Evolutionary conservation across 2,113 vertebrate species (phyloP).

Genomic region (Dicrurus megarhynchus): DNA sequence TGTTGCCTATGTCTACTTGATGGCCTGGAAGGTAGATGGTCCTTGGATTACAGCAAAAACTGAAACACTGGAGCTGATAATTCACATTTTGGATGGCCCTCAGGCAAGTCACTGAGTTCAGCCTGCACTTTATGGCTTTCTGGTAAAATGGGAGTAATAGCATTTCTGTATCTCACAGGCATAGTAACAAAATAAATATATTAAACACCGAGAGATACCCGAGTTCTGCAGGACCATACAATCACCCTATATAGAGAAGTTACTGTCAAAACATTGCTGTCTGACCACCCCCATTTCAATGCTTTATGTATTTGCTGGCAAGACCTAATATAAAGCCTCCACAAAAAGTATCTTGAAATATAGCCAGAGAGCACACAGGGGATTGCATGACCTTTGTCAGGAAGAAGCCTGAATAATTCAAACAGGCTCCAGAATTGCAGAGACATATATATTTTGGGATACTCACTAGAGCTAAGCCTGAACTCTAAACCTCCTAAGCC

Average conservation of each 20-base stretch:
- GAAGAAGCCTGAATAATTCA: background rate
- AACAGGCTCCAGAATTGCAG: background rate
- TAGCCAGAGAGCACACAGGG: background rate
- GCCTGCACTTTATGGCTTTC: background rate
- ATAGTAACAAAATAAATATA: background rate
- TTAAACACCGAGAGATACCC: background rate
- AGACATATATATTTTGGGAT: background rate
- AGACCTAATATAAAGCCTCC: background rate
- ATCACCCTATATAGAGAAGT: background rate
- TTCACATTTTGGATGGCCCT: background rate
- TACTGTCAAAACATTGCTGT: background rate
- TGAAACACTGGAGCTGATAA: background rate
- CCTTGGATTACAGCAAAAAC: background rate
- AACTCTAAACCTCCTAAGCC: background rate
- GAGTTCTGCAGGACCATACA: background rate
- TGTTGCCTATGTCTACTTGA: background rate
- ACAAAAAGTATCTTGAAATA: constrained; percentile 2
- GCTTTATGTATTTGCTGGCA: constrained; percentile 11
- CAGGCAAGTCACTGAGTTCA: background rate
- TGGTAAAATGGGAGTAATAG: background rate
- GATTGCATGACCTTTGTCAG: background rate
- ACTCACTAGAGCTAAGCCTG: background rate
- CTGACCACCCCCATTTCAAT: background rate
- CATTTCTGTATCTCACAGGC: background rate
- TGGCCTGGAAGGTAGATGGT: background rate